A percentile compares a stretch with the other conserved stretches of the same genome.
These are phyloP conservation scores for Lumbricus terrestris DNA, from an alignment of 2,888 invertebrate genomes.

Conservation along the genomic window DNA sequence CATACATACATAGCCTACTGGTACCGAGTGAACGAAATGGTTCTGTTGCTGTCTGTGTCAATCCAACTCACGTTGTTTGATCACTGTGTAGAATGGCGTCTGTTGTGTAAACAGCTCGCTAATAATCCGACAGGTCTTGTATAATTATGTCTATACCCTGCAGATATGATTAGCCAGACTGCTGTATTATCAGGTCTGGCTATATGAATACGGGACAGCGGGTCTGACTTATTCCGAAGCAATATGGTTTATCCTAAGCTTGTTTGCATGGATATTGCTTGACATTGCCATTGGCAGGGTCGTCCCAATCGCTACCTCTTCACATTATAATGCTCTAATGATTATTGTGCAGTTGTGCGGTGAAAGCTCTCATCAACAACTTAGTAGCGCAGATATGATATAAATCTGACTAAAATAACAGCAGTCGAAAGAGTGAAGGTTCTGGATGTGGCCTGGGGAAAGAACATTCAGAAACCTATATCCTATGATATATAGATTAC, in stretches of 20 bases:
- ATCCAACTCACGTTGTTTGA: neutral
- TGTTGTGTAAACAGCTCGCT: neutral
- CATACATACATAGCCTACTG: no score
- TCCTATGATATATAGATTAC: neutral
- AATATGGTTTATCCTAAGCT: neutral
- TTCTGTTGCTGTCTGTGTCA: neutral
- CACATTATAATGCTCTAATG: neutral
- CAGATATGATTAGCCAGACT: neutral
- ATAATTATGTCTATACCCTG: neutral
- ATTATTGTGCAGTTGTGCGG: neutral
- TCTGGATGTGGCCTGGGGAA: neutral
- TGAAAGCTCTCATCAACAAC: neutral
- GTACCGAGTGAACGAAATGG: neutral
- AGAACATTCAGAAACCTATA: neutral
- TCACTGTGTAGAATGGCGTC: neutral
- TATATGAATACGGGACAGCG: neutral
- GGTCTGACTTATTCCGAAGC: neutral
- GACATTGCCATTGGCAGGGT: neutral
- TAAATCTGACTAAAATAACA: neutral
- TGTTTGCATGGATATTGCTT: neutral
- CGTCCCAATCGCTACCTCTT: neutral
- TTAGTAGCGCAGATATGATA: neutral
- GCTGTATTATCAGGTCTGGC: neutral
- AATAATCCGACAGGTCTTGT: neutral
- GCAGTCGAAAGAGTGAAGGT: neutral